Evolutionary conservation across 2,113 vertebrate species (phyloP), one percentile per base, ranked within the genome.

Genomic region (Vidua macroura): DNA sequence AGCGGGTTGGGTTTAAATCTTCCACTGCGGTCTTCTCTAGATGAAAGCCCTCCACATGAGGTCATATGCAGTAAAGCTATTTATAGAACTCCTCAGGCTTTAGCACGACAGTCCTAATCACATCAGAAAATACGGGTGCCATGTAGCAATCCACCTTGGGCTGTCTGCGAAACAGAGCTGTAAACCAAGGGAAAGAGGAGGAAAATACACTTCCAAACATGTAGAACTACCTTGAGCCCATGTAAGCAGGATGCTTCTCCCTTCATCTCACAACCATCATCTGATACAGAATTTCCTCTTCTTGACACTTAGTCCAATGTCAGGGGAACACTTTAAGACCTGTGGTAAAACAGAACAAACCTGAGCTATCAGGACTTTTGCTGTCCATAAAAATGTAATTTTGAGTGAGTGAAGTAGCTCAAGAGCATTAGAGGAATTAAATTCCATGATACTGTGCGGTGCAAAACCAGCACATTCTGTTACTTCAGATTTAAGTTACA

Each of bases 11-110:
- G 8, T 24, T 93, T 81, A 91, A 93, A 81, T 91, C 92, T 77
- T 90, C 60, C 86, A 7, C 51, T 43, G 48, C 69, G 87, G 90
- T 91, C 81, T 93, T 95, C 75, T 86, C 87, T 91, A 25, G 56
- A 73, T 59, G 78, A 94, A 94, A 93, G 70, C 75, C 59, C 66
- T 92, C 41, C 73, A 27, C 1, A 2, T n/a, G 46, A 91, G 82
- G 59, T 83, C 82, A 92, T 33, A 37, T 0, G 1, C 75, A 87
- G 39, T 66, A 79, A 92, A 91, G 78, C 75, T 94, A 93, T 96
- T 95, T 90, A 87, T 83, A 89, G 74, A 82, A 87, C 77, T 84
- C 74, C 90, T 31, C 53, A 86, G 92, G 79, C 39, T 95, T 95
- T 94, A 72, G 27, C 6, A 44, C 0, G 0, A 35, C 68, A 86